Evolutionary conservation across 64 coral and sea anemone species (phyloP).

Genomic region (Dendrophyllia cribrosa): DNA sequence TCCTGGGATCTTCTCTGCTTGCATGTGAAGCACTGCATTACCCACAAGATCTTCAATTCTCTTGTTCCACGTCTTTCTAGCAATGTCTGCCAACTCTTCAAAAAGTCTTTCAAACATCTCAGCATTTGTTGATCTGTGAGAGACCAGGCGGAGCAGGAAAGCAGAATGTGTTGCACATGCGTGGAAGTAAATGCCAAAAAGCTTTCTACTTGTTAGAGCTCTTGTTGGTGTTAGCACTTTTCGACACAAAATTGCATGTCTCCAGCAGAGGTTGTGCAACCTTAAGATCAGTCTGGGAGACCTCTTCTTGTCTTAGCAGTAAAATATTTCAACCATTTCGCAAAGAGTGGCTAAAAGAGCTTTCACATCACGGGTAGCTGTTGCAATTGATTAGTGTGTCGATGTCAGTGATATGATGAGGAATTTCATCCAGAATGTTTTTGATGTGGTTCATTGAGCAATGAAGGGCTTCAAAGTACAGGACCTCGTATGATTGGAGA

Average conservation of each 20-base stretch:
- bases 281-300: conserved; percentile 27
- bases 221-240: conserved; percentile 50
- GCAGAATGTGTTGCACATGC: conserved; percentile 53
- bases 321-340: conserved; percentile 46
- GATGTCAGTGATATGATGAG: neutral
- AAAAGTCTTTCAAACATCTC: conserved; percentile 75
- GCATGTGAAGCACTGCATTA: too few species aligned
- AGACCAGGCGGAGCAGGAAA: conserved; percentile 34
- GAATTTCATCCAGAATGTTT: conserved; percentile 12
- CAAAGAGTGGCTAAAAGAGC: neutral
- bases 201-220: conserved; percentile 44
- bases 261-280: conserved; percentile 57
- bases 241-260: conserved; percentile 18
- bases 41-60: too few species aligned
- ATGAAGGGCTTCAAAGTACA: conserved; percentile 30
- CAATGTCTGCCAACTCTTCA: conserved; percentile 48
- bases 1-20: too few species aligned
- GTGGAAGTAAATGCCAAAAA: conserved; percentile 74
- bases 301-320: conserved; percentile 24
- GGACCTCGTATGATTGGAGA: neutral
- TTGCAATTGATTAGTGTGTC: conserved; percentile 8
- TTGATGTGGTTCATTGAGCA: conserved; percentile 43
- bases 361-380: neutral
- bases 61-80: neutral
- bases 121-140: conserved; percentile 49